Percentiles rank a stretch among this genome's conserved stretches.
Evolutionary conservation across 2,113 vertebrate species (phyloP).

Genomic region (Tragelaphus scriptus): DNA sequence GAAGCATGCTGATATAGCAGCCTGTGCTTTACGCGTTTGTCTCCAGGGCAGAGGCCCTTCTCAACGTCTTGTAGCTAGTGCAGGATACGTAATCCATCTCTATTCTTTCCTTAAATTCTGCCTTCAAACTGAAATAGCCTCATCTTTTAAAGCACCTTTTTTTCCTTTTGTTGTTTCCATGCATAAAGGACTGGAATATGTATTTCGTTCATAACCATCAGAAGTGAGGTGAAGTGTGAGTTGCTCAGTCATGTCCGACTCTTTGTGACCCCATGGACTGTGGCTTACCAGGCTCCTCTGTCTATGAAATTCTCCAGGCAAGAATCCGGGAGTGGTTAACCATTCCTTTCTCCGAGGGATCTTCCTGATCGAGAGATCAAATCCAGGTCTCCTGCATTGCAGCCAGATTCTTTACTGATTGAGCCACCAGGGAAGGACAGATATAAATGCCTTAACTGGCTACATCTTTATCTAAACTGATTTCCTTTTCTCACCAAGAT

Average conservation of each 20-base stretch:
- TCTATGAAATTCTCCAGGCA: neutral
- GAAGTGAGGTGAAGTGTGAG: neutral
- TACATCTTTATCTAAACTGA: neutral
- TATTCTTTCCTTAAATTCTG: neutral
- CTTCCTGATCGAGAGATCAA: fast-evolving
- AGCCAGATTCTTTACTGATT: neutral
- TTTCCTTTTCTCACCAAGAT: neutral
- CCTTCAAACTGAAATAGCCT: neutral
- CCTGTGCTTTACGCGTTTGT: conserved; percentile 6
- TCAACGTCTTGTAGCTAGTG: neutral
- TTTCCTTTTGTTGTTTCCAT: neutral
- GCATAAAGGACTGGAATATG: neutral
- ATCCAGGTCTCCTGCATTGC: neutral
- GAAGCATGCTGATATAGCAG: conserved; percentile 24
- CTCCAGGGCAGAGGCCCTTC: conserved; percentile 18
- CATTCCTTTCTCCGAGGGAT: neutral
- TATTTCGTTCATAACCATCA: neutral
- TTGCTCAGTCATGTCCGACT: neutral
- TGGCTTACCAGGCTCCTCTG: neutral
- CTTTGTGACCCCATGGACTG: neutral
- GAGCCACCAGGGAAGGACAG: neutral
- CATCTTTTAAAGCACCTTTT: neutral
- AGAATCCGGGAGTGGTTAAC: neutral
- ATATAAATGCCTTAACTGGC: neutral
- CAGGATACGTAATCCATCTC: neutral